Evolutionary conservation across 2,113 vertebrate genomes (phyloP), one percentile per base, ranked within the genome.

Genomic region (Paramisgurnus dabryanus): DNA sequence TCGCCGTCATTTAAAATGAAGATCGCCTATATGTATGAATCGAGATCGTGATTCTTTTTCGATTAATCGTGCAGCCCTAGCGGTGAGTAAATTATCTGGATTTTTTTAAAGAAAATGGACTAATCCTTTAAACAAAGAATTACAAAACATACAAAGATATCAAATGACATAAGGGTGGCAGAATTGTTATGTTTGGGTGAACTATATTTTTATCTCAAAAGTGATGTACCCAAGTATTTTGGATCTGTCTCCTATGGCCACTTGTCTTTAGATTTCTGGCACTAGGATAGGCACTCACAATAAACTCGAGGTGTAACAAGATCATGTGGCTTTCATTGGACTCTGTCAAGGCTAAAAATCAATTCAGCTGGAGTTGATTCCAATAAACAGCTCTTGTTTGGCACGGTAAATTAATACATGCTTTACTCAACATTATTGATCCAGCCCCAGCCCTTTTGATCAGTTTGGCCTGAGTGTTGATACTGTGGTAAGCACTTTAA

Each of bases 241-340:
- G 13, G 15, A 4, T 5, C 15, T 15, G 49, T 53, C 55, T 58
- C n/a, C 6, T 53, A 1, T 13, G 50, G 12, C 13, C 0, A 1
- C 11, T 53, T 17, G 50, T 53, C 50, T 53, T 53, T 13, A 12
- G 13, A 67, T 49, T 80, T 82, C 83, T 67, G 58, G 53, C 41
- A 27, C 41, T 58, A 69, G 55, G 43, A 9, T 64, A 34, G 27
- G 18, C 58, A 4, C 60, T 60, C 67, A 1, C 45, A 73, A 67
- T 76, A 60, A 76, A 73, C 68, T 73, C 50, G 34, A 72, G n/a
- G 50, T 84, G 73, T 84, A 84, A 84, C 76, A 71, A 13, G 67
- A 81, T 81, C 74, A 15, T 72, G 82, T 27, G 63, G 63, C 64
- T 74, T 68, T 43, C 74, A 39, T 47, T 68, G 79, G 79, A 77